Evolutionary conservation across 2,797 vertebrate genomes (phyloP).

Genomic region (Orientallactaga sibirica): DNA sequence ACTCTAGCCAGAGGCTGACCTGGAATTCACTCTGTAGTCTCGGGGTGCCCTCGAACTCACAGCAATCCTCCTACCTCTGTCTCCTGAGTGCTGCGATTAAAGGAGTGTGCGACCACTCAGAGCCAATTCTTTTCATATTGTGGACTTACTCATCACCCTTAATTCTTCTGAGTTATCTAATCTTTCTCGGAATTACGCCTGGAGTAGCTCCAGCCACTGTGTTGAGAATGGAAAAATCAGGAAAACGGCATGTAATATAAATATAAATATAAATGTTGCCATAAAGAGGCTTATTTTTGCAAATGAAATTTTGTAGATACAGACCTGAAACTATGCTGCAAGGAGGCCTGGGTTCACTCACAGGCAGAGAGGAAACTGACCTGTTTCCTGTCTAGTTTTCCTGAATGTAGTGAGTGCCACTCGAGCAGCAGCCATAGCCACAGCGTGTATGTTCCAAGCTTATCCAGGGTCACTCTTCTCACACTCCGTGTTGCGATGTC

Average conservation of each 20-base stretch:
- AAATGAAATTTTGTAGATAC: background rate
- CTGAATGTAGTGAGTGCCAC: too few relatives aligned
- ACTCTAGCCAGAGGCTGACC: too few relatives aligned
- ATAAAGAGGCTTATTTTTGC: background rate
- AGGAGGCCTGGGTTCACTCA: background rate
- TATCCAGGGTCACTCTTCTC: constrained; percentile 42
- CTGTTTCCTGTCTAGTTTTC: background rate
- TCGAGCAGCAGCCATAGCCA: too few relatives aligned
- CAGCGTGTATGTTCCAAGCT: background rate
- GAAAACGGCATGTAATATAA: background rate
- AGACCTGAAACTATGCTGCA: background rate
- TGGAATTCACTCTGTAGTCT: too few relatives aligned
- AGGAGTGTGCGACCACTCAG: too few relatives aligned
- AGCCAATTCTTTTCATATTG: background rate
- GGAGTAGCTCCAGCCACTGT: background rate
- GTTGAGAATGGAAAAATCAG: background rate
- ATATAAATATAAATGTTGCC: background rate
- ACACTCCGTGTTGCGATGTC: constrained; percentile 61
- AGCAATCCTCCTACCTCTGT: too few relatives aligned
- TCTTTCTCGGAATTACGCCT: background rate
- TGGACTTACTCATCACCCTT: background rate
- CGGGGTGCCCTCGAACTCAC: too few relatives aligned
- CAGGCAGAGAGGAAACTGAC: background rate
- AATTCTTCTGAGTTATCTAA: background rate
- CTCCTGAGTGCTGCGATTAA: too few relatives aligned